Evolutionary conservation across 2,113 vertebrate genomes (phyloP).

Genomic region (Myodes glareolus): DNA sequence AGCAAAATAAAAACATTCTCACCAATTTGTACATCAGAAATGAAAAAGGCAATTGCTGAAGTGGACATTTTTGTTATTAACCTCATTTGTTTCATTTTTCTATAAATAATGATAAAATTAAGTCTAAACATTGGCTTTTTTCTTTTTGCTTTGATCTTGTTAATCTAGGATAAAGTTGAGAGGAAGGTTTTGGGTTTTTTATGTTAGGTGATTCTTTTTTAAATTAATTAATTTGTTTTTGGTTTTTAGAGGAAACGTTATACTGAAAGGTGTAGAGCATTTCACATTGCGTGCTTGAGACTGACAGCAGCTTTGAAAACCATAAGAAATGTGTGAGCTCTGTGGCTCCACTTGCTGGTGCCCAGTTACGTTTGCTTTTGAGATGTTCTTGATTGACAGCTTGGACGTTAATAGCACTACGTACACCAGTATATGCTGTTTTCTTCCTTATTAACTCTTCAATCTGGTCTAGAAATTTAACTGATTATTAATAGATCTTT

Average conservation of each 20-base stretch:
- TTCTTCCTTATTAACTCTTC: background rate
- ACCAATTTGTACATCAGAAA: slow-evolving; percentile 24
- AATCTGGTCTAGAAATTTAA: slow-evolving; percentile 40
- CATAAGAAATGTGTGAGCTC: background rate
- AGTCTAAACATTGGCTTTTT: slow-evolving; percentile 10
- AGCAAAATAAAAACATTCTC: background rate
- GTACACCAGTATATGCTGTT: background rate
- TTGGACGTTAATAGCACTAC: slow-evolving; percentile 34
- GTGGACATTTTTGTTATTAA: slow-evolving; percentile 43
- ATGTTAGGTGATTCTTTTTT: too few relatives aligned
- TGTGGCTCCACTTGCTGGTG: background rate
- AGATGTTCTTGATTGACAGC: background rate
- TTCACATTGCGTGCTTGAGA: background rate
- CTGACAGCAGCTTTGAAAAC: slow-evolving; percentile 34
- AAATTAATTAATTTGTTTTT: too few relatives aligned
- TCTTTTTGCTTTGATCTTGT: slow-evolving; percentile 35
- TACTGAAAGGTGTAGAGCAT: slow-evolving; percentile 24
- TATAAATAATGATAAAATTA: slow-evolving; percentile 27
- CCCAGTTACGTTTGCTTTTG: background rate
- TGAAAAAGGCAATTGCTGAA: background rate
- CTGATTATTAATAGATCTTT: slow-evolving; percentile 12
- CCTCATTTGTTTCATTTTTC: slow-evolving; percentile 23
- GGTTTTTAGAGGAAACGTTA: slow-evolving; percentile 41
- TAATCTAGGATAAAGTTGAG: slow-evolving; percentile 27
- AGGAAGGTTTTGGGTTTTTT: slow-evolving; percentile 19